Evolutionary conservation across 2,888 invertebrate species (phyloP).

Genomic region (Subacronicta megacephala): DNA sequence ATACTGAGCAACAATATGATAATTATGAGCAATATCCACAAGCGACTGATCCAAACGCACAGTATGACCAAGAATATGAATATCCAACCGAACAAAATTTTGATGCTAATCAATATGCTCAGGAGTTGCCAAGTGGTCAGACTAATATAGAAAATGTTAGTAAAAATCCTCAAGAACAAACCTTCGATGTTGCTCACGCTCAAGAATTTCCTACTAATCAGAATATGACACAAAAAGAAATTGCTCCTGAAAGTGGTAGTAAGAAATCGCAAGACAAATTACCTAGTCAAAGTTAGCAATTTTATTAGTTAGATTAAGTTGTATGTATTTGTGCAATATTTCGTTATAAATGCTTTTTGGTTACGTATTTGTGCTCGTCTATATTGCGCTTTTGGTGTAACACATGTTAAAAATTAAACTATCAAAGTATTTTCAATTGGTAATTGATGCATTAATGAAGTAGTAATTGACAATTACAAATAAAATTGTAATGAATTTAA

Average conservation of each 20-base stretch:
- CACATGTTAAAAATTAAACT: conserved; percentile 42
- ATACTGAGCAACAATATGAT: conserved; percentile 53
- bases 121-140: conserved; percentile 57
- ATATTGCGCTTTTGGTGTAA: conserved; percentile 67
- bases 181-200: conserved; percentile 44
- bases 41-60: conserved; percentile 59
- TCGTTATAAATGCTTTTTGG: conserved; percentile 67
- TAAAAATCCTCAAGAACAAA: conserved; percentile 33
- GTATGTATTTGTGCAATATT: conserved; percentile 77
- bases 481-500: conserved; percentile 3
- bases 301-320: conserved; percentile 57
- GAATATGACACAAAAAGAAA: conserved; percentile 29
- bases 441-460: conserved; percentile 8
- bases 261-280: conserved; percentile 67
- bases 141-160: conserved; percentile 18
- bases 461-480: conserved; percentile 2
- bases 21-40: conserved; percentile 67
- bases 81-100: conserved; percentile 72
- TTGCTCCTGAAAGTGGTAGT: conserved; percentile 54
- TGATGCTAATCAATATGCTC: conserved; percentile 68
- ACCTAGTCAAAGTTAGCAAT: conserved; percentile 80
- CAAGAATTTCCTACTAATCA: conserved; percentile 42
- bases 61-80: conserved; percentile 70
- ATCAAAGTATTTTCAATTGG: conserved; percentile 16
- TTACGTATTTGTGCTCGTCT: conserved; percentile 60